phyloP scores from a whole-genome alignment of 2,888 invertebrate genomes.

The Galeruca laticollis region DNA sequence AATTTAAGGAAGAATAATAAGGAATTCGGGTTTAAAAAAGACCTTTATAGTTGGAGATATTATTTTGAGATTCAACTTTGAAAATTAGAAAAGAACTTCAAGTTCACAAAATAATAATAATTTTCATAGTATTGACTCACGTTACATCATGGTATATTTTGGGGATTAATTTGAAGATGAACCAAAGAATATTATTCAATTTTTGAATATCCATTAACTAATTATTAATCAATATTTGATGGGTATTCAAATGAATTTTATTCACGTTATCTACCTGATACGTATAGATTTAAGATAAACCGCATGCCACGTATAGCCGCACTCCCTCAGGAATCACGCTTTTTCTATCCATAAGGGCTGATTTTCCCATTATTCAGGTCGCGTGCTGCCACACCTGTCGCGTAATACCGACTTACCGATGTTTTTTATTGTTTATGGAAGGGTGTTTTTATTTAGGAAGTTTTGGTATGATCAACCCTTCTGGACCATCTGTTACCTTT shows the following conservation, averaged over 20 bases:
- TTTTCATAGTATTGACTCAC: too few species aligned
- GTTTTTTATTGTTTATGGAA: conserved; percentile 44
- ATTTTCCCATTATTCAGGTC: conserved; percentile 39
- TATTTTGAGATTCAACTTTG: too few species aligned
- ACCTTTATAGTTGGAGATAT: too few species aligned
- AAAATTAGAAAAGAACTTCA: too few species aligned
- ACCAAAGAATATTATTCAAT: too few species aligned
- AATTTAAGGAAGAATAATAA: too few species aligned
- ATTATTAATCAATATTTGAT: conserved; percentile 15
- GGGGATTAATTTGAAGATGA: too few species aligned
- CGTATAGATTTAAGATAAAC: conserved; percentile 31
- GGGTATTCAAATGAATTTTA: conserved; percentile 20
- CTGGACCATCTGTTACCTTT: conserved; percentile 43
- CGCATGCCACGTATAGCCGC: conserved; percentile 14
- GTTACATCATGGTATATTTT: too few species aligned
- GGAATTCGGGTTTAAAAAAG: too few species aligned
- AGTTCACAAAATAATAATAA: too few species aligned
- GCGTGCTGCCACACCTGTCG: conserved; percentile 50
- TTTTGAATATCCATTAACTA: too few species aligned
- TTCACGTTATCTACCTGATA: conserved; percentile 1
- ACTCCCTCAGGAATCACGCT: conserved; percentile 40
- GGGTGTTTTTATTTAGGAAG: conserved; percentile 36
- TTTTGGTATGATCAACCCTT: conserved; percentile 37
- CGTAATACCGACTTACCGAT: conserved; percentile 43
- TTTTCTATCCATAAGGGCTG: conserved; percentile 41